A percentile compares a stretch with the other conserved stretches of the same genome.
phyloP scores from a whole-genome alignment of 2,797 vertebrate genomes.

The Lepidocolaptes lacrymiger region DNA sequence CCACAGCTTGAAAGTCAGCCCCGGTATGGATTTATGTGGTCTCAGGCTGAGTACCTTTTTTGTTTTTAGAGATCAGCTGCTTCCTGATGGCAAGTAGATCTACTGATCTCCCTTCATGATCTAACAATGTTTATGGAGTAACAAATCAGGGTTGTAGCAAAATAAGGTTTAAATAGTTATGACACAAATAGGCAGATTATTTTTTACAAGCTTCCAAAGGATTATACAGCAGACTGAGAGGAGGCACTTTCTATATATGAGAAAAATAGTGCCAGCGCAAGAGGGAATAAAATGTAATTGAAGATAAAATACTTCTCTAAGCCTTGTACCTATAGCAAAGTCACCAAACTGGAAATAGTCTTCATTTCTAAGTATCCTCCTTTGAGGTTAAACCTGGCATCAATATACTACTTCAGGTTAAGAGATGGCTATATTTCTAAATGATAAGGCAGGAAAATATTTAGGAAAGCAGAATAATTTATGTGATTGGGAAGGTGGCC shows the following conservation, averaged over 20 bases:
- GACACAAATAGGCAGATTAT: not conserved
- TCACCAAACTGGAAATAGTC: slow-evolving; percentile 4
- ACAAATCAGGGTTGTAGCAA: not conserved
- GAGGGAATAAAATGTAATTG: not conserved
- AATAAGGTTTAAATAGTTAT: not conserved
- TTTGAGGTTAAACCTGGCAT: not conserved
- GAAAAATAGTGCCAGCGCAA: not conserved
- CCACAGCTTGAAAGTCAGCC: not conserved
- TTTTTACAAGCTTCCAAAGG: not conserved
- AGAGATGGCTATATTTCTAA: slow-evolving; percentile 22
- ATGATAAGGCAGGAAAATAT: slow-evolving; percentile 37
- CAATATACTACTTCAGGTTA: not conserved
- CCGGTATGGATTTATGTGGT: not conserved
- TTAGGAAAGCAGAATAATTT: slow-evolving; percentile 58
- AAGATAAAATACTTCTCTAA: not conserved
- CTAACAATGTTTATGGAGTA: not conserved
- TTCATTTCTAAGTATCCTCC: not conserved
- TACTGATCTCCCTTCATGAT: not conserved
- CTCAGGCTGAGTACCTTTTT: not conserved
- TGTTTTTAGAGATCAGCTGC: not conserved
- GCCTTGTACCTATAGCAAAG: not conserved
- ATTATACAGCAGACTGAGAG: not conserved
- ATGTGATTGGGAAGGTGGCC: slow-evolving; percentile 36
- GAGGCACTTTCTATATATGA: not conserved
- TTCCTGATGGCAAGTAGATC: not conserved